phyloP scores from a whole-genome alignment of 2,113 vertebrate genomes.

The Laticauda laticaudata region DNA sequence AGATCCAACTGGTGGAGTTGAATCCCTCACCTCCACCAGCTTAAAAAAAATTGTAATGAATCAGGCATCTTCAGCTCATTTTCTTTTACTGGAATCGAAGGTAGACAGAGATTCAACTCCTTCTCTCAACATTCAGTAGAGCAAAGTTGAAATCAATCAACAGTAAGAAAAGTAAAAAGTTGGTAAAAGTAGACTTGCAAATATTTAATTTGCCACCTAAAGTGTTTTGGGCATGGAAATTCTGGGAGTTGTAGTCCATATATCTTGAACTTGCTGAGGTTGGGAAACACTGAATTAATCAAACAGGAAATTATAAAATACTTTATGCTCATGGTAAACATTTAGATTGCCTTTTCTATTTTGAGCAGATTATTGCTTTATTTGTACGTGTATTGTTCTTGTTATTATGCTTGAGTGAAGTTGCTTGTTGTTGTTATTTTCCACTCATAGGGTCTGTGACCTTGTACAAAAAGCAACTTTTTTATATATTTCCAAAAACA shows the following conservation, averaged over 20 bases:
- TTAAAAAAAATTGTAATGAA: background rate
- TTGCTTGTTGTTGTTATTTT: background rate
- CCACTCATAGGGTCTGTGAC: background rate
- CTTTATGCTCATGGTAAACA: background rate
- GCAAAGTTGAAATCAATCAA: background rate
- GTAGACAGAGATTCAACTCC: background rate
- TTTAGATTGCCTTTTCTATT: background rate
- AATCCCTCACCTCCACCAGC: background rate
- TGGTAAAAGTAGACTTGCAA: background rate
- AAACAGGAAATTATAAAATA: background rate
- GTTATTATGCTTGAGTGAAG: background rate
- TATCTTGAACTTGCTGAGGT: background rate
- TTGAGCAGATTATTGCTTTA: background rate
- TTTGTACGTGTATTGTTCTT: background rate
- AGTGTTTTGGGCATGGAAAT: background rate
- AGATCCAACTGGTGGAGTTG: background rate
- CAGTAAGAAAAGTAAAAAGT: background rate
- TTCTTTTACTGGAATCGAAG: background rate
- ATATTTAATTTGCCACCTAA: background rate
- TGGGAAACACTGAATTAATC: background rate
- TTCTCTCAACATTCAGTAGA: background rate
- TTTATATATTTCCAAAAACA: background rate
- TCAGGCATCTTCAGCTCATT: background rate
- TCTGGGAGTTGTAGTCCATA: background rate
- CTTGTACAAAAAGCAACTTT: background rate